Conservation (phyloP, 2,113 vertebrate species). For the Eubucco bourcierii region DNA sequence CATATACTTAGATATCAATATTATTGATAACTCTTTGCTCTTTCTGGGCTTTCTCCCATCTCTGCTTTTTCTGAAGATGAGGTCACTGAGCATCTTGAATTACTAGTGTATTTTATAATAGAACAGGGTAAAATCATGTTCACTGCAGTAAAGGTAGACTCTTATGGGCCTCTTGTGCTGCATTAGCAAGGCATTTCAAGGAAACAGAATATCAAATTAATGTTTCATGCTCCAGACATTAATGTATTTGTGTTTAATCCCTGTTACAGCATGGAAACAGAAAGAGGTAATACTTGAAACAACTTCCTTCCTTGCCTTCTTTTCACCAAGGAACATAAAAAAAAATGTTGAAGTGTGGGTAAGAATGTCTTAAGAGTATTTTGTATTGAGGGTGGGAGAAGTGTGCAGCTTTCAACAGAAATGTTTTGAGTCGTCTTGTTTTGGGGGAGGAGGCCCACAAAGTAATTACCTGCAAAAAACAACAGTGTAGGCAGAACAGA, state of each 20-base stretch:
- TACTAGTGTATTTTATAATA: constrained; percentile 13
- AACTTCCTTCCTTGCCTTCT: constrained; percentile 34
- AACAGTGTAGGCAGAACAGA: background rate
- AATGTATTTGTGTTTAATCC: constrained; percentile 71
- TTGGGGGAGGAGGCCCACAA: background rate
- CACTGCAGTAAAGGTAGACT: constrained; percentile 48
- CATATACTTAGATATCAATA: constrained; percentile 4
- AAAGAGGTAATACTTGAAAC: constrained; percentile 61
- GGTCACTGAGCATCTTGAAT: constrained; percentile 59
- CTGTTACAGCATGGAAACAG: constrained; percentile 53
- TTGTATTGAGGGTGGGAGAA: background rate
- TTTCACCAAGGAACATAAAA: background rate
- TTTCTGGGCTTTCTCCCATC: constrained; percentile 2
- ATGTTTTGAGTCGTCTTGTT: background rate
- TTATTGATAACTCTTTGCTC: constrained; percentile 28
- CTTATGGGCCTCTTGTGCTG: constrained; percentile 48
- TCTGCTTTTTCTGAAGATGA: constrained; percentile 44
- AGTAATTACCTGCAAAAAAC: background rate
- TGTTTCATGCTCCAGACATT: constrained; percentile 76
- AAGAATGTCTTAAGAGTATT: background rate
- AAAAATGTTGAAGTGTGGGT: background rate
- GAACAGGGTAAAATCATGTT: constrained; percentile 49
- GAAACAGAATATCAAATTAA: constrained; percentile 74
- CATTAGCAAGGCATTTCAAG: constrained; percentile 70
- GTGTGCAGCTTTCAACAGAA: background rate